Base-by-base conservation (phyloP, 2,113 vertebrate species). In the Coracopsis vasa region DNA sequence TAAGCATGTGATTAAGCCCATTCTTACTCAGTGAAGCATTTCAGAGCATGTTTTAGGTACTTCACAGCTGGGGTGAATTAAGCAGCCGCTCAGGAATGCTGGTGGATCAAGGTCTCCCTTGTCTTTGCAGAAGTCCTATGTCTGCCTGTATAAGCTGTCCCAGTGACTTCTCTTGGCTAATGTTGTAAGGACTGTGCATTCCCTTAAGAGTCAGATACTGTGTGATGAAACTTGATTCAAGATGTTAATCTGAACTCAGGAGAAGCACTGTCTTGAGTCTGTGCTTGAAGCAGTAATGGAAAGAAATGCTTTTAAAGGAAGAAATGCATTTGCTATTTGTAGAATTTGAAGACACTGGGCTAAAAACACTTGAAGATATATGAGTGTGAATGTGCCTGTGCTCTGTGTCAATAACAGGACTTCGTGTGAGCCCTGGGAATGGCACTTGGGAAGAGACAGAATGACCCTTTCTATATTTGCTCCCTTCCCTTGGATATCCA, bases 1-100 rank as follows among this genome's bases (percentile, higher is more conserved):
- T 96, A 84, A 93, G 65, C 73, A 69, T 56, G 58, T 90, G 78
- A 94, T 94, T 84, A 95, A 93, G 44, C 16, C 90, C 77, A 39
- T 93, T 96, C 88, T 78, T 78, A 74, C 47, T 24, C 90, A 96
- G 77, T 0, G 16, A 91, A 95, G 95, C 92, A 79, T 86, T 96
- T 93, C 70, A 50, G 80, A 4, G 2, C 75, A 56, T 12, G 6
- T 62, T 89, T 93, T 42, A 77, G 44, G 77, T 82, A 56, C 72
- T 37, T 82, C 0, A 44, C 1, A 17, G 39, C 24, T 71, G 92
- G 56, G 37, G 44, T 87, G 88, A 95, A 65, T 89, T 87, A 61
- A 93, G 53, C 86, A 37, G 27, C 24, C 27, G 35, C 72, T 90
- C 47, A 86, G 90, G 94, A 94, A 70, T 71, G 86, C 77, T 88